phyloP scores from a whole-genome alignment of 2,888 invertebrate species.

The Drosophila testacea region DNA sequence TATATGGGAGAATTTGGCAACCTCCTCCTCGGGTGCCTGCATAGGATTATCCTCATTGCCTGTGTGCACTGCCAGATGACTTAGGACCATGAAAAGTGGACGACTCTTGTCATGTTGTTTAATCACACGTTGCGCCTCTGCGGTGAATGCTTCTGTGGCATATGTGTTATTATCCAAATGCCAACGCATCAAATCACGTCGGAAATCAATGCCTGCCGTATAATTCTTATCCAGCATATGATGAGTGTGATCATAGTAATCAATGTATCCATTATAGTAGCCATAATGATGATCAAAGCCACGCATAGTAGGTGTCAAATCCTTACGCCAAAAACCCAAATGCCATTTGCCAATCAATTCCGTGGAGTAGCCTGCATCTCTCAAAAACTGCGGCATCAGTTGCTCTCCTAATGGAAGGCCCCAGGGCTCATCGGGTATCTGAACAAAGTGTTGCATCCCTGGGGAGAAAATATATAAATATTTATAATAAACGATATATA shows the following conservation, averaged over 20 bases:
- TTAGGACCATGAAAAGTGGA: slow-evolving; percentile 92
- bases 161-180: slow-evolving; percentile 87
- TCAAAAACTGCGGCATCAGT: slow-evolving; percentile 89
- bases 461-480: neutral
- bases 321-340: slow-evolving; percentile 90
- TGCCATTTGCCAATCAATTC: slow-evolving; percentile 97
- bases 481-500: neutral
- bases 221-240: slow-evolving; percentile 83
- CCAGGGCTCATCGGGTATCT: slow-evolving; percentile 89
- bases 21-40: slow-evolving; percentile 90
- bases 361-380: slow-evolving; percentile 91
- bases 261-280: slow-evolving; percentile 93
- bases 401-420: slow-evolving; percentile 89
- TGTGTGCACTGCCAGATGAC: slow-evolving; percentile 93
- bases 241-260: slow-evolving; percentile 91
- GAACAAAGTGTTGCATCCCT: slow-evolving; percentile 91
- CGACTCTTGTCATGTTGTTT: slow-evolving; percentile 86
- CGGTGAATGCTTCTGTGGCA: slow-evolving; percentile 90
- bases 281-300: slow-evolving; percentile 94
- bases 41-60: slow-evolving; percentile 89
- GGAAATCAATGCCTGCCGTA: slow-evolving; percentile 86
- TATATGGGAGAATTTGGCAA: slow-evolving; percentile 89
- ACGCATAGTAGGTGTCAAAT: slow-evolving; percentile 88
- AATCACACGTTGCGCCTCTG: slow-evolving; percentile 88
- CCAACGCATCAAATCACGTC: slow-evolving; percentile 86